Evolutionary conservation across 2,888 invertebrate genomes (phyloP), one percentile per base, ranked within the genome.

Genomic region (Pachymerium ferrugineum): DNA sequence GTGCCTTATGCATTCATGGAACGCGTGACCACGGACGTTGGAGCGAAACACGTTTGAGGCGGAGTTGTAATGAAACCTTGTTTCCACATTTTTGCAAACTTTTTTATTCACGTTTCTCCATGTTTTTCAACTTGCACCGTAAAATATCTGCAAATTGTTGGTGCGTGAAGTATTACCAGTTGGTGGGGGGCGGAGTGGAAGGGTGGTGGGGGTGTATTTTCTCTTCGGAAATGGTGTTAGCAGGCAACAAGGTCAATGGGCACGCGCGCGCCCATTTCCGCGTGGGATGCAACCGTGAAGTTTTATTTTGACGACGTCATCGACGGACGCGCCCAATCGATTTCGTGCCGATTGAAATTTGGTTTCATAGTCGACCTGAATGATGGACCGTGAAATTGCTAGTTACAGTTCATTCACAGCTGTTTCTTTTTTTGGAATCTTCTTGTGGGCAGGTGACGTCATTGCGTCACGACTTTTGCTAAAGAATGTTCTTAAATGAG

Each of bases 271-370:
- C 38, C 16, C 38, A 22, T 54, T 54, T 54, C 47, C 47, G 47
- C 47, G 47, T 54, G 47, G 16, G 47, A 54, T 54, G 47, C 47
- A 54, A 22, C 47, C 47, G 47, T 54, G 47, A 54, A 54, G 22
- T 22, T n/a, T n/a, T 1, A 54, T 1, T 54, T 54, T 1, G 10
- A 54, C 19, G 10, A 22, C 19, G 3, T 16, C 19, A 19, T 54
- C 19, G 10, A 54, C 10, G 5, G 22, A 22, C 6, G 47, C n/a
- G n/a, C n/a, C n/a, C n/a, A n/a, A n/a, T n/a, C n/a, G n/a, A n/a
- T n/a, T n/a, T n/a, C n/a, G n/a, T n/a, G n/a, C n/a, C n/a, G n/a
- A n/a, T n/a, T n/a, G n/a, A n/a, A n/a, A n/a, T n/a, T n/a, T n/a
- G n/a, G n/a, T n/a, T n/a, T n/a, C n/a, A n/a, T n/a, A n/a, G n/a